These are phyloP conservation scores for Xanthorhoe spadicearia DNA, from an alignment of 2,888 invertebrate species.

Conservation along the genomic window DNA sequence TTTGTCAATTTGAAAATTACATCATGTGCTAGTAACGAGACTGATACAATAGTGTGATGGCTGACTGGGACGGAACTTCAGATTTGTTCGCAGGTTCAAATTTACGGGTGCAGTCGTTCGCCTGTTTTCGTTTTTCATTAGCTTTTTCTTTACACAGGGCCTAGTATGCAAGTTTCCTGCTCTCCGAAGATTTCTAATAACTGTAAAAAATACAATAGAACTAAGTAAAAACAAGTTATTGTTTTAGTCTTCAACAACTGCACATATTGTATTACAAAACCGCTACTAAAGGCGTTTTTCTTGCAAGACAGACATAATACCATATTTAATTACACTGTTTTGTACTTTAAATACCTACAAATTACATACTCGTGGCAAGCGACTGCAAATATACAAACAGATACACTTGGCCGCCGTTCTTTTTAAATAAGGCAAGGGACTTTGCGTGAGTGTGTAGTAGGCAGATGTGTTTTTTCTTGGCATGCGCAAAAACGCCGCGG, in stretches of 20 bases:
- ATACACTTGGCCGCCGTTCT: not conserved
- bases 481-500: constrained; percentile 27
- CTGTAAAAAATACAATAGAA: too few species aligned
- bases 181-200: too few species aligned
- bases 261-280: constrained; percentile 3
- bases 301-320: constrained; percentile 2
- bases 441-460: constrained; percentile 6
- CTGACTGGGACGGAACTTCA: too few species aligned
- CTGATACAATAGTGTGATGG: too few species aligned
- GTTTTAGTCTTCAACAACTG: not conserved
- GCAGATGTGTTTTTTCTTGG: constrained; percentile 37
- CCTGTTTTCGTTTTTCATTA: too few species aligned
- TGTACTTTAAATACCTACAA: not conserved
- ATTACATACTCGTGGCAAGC: constrained; percentile 10
- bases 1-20: too few species aligned
- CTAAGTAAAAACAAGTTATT: too few species aligned
- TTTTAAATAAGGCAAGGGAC: not conserved
- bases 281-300: constrained; percentile 5
- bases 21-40: too few species aligned
- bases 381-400: not conserved
- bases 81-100: too few species aligned
- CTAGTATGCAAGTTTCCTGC: too few species aligned
- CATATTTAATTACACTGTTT: not conserved
- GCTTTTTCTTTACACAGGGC: too few species aligned
- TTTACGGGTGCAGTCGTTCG: too few species aligned